A percentile compares a stretch with the other conserved stretches of the same genome.
Conservation (phyloP, 2,888 invertebrate genomes). For the Tridacna crocea region DNA sequence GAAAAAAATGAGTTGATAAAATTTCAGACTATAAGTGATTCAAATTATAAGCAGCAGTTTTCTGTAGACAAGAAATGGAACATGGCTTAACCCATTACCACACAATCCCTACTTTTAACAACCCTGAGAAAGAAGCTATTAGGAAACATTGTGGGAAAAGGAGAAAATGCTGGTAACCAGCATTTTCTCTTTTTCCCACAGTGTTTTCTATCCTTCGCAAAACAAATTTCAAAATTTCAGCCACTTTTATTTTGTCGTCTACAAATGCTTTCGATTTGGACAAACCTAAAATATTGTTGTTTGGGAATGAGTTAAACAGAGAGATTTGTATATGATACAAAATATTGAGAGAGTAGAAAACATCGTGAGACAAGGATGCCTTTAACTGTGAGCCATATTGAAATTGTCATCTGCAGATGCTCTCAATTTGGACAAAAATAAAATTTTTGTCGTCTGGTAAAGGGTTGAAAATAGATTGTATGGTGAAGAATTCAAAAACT, state of each 20-base stretch:
- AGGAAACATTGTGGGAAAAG: background rate
- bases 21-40: no score
- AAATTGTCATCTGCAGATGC: no score
- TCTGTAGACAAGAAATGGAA: no score
- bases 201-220: background rate
- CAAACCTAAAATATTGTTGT: background rate
- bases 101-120: background rate
- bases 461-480: no score
- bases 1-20: no score
- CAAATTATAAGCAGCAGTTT: no score
- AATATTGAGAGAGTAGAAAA: no score
- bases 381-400: no score
- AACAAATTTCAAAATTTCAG: background rate
- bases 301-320: background rate
- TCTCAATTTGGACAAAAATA: background rate
- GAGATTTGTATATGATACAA: background rate
- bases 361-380: background rate
- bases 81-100: no score
- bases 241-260: background rate
- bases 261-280: background rate
- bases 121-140: background rate
- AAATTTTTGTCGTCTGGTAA: background rate
- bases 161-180: background rate
- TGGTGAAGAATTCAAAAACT: no score
- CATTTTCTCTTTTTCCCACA: background rate